Evolutionary conservation across 2,113 vertebrate species (phyloP).

Genomic region (Sakesphorus luctuosus): DNA sequence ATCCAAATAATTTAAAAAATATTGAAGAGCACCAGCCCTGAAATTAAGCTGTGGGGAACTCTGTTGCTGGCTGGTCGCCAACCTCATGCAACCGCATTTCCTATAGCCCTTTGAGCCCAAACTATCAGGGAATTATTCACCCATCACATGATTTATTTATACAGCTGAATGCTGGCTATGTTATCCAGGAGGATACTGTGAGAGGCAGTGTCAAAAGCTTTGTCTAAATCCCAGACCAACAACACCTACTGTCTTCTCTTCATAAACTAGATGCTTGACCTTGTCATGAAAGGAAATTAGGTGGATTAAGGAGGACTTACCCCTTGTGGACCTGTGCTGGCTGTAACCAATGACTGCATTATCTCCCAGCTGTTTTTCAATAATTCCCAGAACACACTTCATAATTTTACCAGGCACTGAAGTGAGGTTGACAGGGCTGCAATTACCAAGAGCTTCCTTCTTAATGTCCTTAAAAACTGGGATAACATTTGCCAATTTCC

Average conservation of each 20-base stretch:
- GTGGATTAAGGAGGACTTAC: background rate
- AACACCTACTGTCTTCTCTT: background rate
- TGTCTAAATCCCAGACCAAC: background rate
- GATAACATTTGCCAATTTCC: background rate
- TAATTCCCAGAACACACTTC: background rate
- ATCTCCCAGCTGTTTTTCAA: background rate
- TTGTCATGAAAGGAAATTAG: background rate
- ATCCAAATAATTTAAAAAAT: background rate
- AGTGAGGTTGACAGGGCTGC: background rate
- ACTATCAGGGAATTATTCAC: background rate
- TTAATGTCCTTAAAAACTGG: background rate
- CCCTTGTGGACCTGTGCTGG: fast-evolving
- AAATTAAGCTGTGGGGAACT: background rate
- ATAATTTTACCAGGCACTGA: background rate
- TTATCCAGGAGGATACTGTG: background rate
- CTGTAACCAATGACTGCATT: background rate
- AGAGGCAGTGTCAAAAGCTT: background rate
- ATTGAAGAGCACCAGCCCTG: background rate
- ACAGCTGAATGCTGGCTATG: background rate
- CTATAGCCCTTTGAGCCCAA: background rate
- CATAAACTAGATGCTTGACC: background rate
- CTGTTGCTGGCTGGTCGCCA: background rate
- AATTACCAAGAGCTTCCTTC: background rate
- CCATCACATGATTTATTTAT: background rate
- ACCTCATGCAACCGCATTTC: background rate